Percentiles rank a stretch among this genome's conserved stretches.
Conservation (phyloP, 64 coral and sea anemone genomes). For the Anthopleura sola region DNA sequence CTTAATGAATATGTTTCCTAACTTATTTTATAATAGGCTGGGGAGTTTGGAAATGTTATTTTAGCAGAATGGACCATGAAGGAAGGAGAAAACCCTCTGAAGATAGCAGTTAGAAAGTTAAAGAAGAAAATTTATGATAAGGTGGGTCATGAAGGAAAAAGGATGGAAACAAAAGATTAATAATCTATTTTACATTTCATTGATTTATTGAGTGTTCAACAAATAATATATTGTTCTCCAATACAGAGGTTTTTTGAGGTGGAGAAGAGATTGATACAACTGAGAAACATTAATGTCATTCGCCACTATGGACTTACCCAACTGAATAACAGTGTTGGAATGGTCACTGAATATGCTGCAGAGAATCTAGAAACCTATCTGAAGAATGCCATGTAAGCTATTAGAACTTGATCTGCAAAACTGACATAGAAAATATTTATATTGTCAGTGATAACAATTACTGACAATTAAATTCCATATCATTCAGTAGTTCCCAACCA, state of each 20-base stretch:
- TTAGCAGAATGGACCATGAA: not conserved
- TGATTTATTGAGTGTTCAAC: too few species aligned
- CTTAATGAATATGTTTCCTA: too few species aligned
- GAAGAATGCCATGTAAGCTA: not conserved
- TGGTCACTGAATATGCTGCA: conserved; percentile 33
- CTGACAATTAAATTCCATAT: not conserved
- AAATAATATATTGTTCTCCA: too few species aligned
- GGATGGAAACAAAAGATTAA: not conserved
- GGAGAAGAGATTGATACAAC: conserved; percentile 4
- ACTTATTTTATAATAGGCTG: not conserved
- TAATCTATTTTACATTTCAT: too few species aligned
- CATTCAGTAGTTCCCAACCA: not conserved
- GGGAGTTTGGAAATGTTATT: conserved; percentile 15
- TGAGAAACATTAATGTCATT: conserved; percentile 19
- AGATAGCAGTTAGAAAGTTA: not conserved
- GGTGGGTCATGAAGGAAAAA: not conserved
- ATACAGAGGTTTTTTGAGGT: conserved; percentile 7
- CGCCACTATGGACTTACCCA: conserved; percentile 26
- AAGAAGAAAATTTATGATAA: not conserved
- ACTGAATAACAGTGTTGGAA: not conserved
- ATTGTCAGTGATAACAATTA: too few species aligned
- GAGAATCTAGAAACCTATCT: conserved; percentile 30
- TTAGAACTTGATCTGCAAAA: too few species aligned
- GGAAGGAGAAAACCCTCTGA: not conserved
- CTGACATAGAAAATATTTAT: too few species aligned